These are phyloP conservation scores for Alectoris magna DNA, from an alignment of 2,797 vertebrate genomes.

Conservation along the genomic window DNA sequence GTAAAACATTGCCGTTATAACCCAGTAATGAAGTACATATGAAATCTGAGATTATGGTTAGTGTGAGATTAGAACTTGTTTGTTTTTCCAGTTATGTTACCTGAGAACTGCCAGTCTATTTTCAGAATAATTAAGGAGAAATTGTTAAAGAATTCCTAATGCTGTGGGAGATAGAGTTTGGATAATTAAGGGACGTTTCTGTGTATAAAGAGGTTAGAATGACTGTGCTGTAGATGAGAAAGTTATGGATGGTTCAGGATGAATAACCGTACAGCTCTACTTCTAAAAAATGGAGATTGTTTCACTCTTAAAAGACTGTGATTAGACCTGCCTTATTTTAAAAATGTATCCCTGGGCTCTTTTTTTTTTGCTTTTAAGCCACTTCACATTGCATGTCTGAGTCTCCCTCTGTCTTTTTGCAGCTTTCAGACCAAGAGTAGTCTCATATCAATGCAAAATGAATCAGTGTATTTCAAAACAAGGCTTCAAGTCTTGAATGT, in stretches of 20 bases:
- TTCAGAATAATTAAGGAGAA: not conserved
- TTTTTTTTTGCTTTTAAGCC: not conserved
- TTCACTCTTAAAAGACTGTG: not conserved
- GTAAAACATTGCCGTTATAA: not conserved
- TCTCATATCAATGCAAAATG: not conserved
- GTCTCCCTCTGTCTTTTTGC: not conserved
- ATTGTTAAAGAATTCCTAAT: not conserved
- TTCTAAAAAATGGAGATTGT: not conserved
- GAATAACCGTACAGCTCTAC: not conserved
- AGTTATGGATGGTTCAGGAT: not conserved
- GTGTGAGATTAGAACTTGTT: not conserved
- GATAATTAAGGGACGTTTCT: not conserved
- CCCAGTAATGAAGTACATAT: not conserved
- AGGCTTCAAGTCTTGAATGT: not conserved
- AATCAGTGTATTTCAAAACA: not conserved
- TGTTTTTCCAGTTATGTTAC: not conserved
- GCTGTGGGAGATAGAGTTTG: not conserved
- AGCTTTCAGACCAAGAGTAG: not conserved
- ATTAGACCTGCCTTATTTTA: not conserved
- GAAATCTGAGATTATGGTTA: not conserved
- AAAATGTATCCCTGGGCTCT: not conserved
- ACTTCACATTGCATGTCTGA: not conserved
- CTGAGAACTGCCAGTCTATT: not conserved
- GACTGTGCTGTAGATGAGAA: not conserved
- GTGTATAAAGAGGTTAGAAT: not conserved